phyloP scores from a whole-genome alignment of 92 coral and sea anemone genomes.

The Palythoa grandiflora region DNA sequence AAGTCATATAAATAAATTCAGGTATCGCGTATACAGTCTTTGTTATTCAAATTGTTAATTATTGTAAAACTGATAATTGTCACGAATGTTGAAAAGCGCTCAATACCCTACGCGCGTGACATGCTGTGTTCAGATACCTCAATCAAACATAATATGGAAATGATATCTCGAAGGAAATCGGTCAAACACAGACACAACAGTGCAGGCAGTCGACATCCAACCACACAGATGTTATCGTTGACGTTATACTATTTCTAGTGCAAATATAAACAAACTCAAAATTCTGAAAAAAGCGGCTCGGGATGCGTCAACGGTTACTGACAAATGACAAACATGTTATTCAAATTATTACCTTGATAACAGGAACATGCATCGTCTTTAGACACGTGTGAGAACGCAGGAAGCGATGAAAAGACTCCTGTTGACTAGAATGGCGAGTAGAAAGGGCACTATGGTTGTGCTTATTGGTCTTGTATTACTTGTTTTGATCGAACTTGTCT shows the following conservation, averaged over 20 bases:
- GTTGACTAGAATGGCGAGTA: slow-evolving; percentile 32
- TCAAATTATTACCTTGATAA: background rate
- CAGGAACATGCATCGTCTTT: background rate
- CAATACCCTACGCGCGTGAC: background rate
- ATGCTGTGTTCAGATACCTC: background rate
- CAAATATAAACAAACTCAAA: background rate
- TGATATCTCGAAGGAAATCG: background rate
- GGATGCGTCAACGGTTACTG: background rate
- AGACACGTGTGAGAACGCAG: slow-evolving; percentile 8
- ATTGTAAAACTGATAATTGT: background rate
- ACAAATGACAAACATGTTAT: background rate
- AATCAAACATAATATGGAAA: background rate
- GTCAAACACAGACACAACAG: background rate
- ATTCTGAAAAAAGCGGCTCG: background rate
- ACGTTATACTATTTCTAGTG: background rate
- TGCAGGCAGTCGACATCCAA: background rate
- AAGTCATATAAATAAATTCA: background rate
- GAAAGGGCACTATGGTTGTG: slow-evolving; percentile 36
- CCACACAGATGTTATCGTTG: background rate
- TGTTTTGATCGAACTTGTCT: slow-evolving; percentile 31
- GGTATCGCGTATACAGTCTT: background rate
- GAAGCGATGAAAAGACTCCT: slow-evolving; percentile 24
- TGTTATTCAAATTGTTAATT: background rate
- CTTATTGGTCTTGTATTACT: slow-evolving; percentile 15
- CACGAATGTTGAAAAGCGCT: background rate